These are phyloP conservation scores for Atta colombica DNA, from an alignment of 1,140 invertebrate genomes.

Conservation along the genomic window DNA sequence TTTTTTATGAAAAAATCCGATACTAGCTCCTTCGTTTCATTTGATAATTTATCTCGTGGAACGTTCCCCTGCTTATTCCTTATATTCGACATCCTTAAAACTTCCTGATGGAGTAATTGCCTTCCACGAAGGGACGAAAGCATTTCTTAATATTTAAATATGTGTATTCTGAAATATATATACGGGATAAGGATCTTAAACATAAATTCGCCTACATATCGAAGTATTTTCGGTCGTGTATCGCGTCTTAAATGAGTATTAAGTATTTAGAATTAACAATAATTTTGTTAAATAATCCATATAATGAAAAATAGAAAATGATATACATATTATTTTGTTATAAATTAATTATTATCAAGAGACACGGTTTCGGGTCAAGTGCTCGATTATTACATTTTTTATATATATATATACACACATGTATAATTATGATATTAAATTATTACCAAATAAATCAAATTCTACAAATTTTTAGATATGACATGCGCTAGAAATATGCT, in stretches of 20 bases:
- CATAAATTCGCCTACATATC: neutral
- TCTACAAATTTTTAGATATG: neutral
- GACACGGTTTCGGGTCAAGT: no score
- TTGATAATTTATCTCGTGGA: neutral
- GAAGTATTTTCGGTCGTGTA: neutral
- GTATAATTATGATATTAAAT: neutral
- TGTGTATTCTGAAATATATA: neutral
- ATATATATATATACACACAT: no score
- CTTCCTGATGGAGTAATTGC: neutral
- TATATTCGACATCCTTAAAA: neutral
- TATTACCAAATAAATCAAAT: neutral
- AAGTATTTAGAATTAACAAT: neutral
- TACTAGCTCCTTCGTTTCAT: neutral
- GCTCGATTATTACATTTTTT: no score
- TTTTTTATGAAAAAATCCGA: neutral
- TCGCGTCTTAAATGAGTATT: neutral
- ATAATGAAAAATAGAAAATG: neutral
- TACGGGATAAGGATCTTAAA: neutral
- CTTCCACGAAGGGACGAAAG: neutral
- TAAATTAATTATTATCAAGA: no score
- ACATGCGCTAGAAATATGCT: neutral
- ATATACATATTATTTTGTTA: no score
- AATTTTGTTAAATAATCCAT: neutral
- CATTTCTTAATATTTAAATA: neutral
- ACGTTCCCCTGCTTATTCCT: neutral